phyloP scores from a whole-genome alignment of 2,888 invertebrate species.

The Drosophila subsilvestris region DNA sequence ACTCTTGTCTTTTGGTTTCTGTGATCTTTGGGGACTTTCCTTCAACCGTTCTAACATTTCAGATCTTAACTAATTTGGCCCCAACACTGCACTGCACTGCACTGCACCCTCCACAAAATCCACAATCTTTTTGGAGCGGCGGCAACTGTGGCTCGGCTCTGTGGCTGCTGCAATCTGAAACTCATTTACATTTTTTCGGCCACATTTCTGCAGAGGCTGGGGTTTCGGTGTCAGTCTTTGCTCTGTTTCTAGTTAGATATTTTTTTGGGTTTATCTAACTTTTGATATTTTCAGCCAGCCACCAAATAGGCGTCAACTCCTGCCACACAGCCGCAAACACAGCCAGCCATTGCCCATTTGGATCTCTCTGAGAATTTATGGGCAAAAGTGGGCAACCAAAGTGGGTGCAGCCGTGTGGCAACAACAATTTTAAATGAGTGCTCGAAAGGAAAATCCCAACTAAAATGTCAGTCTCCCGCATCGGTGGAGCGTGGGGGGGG shows the following conservation, averaged over 20 bases:
- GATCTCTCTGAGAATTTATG: constrained; percentile 63
- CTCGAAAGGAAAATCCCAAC: constrained; percentile 23
- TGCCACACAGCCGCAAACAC: constrained; percentile 12
- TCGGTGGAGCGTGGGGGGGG: neutral
- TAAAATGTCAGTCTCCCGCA: constrained; percentile 26
- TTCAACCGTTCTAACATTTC: constrained; percentile 2
- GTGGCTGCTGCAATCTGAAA: constrained; percentile 7
- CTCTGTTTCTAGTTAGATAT: constrained; percentile 4
- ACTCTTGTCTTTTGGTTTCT: neutral
- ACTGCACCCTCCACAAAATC: neutral
- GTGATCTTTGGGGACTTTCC: constrained; percentile 8
- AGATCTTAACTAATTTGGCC: constrained; percentile 18
- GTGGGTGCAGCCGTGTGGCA: constrained; percentile 62
- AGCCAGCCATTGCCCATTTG: neutral
- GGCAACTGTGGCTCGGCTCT: constrained; percentile 1
- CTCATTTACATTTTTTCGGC: constrained; percentile 44
- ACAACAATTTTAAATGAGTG: constrained; percentile 52
- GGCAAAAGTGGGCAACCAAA: constrained; percentile 42
- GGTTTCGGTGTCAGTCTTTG: neutral
- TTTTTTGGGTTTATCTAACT: constrained; percentile 30
- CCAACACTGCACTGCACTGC: constrained; percentile 1
- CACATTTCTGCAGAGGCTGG: neutral
- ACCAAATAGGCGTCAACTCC: constrained; percentile 23
- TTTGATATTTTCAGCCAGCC: constrained; percentile 33
- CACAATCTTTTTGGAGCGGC: neutral